Conservation (phyloP, 2,113 vertebrate species). For the Cynocephalus volans region DNA sequence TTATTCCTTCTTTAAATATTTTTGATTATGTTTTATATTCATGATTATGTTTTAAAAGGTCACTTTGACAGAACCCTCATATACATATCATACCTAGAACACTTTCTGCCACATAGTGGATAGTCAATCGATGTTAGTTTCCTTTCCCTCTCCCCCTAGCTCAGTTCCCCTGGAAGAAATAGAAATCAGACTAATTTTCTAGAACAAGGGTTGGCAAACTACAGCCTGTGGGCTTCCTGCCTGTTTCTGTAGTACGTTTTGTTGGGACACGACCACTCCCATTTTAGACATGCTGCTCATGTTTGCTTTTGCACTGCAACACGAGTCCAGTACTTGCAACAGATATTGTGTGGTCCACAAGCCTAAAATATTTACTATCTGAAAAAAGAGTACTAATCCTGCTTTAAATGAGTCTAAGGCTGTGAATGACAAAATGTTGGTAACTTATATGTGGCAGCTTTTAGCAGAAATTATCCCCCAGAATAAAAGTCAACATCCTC, state of each 20-base stretch:
- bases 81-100: background rate
- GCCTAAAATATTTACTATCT: background rate
- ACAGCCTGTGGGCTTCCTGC: background rate
- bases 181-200: background rate
- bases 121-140: background rate
- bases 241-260: slow-evolving; percentile 9
- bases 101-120: background rate
- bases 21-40: background rate
- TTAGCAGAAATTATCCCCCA: background rate
- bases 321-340: background rate
- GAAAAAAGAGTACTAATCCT: background rate
- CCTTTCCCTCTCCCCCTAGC: background rate
- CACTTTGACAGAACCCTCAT: background rate
- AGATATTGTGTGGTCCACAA: background rate
- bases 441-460: background rate
- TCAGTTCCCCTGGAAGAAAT: background rate
- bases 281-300: background rate
- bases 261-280: background rate
- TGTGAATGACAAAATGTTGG: background rate
- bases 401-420: background rate
- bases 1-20: slow-evolving; percentile 9
- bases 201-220: background rate
- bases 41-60: background rate
- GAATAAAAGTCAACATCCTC: background rate
- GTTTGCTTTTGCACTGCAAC: background rate